Percentiles rank a stretch among this genome's conserved stretches.
Evolutionary conservation across 2,888 invertebrate genomes (phyloP).

Genomic region (Tetranychus piercei): DNA sequence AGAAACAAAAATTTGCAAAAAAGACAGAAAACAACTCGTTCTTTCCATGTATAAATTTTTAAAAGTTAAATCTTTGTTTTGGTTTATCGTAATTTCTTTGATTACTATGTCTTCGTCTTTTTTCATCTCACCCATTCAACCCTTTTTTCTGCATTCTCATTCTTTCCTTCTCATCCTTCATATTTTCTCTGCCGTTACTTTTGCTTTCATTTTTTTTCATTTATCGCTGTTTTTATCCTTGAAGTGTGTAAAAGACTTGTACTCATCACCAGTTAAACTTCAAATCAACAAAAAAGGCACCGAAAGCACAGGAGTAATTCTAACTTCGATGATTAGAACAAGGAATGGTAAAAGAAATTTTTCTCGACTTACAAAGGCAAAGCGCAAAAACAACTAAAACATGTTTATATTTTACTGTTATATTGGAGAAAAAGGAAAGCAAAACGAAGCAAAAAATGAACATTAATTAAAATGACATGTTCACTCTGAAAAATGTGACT

Average conservation of each 20-base stretch:
- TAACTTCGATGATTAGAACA: not conserved
- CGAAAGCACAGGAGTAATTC: too few species aligned
- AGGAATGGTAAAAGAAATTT: not conserved
- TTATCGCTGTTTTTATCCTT: not conserved
- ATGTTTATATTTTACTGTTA: slow-evolving; percentile 1
- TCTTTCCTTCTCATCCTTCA: not conserved
- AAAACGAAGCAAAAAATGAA: not conserved
- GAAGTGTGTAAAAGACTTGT: not conserved
- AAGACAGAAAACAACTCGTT: not conserved
- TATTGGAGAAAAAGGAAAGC: not conserved
- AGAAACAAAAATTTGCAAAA: not conserved
- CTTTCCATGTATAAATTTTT: not conserved
- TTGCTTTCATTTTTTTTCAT: not conserved
- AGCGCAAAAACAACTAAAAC: not conserved
- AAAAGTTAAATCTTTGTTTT: too few species aligned
- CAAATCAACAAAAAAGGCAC: not conserved
- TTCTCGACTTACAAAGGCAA: not conserved
- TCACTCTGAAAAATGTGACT: not conserved
- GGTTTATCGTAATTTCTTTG: not conserved
- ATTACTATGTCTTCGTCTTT: not conserved
- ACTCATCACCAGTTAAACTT: not conserved
- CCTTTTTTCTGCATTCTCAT: not conserved
- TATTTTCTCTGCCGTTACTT: not conserved
- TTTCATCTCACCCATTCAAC: not conserved
- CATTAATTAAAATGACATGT: not conserved